Percentiles rank a stretch among this genome's conserved stretches.
Evolutionary conservation across 2,113 vertebrate genomes (phyloP).

Genomic region (Barnardius zonarius): DNA sequence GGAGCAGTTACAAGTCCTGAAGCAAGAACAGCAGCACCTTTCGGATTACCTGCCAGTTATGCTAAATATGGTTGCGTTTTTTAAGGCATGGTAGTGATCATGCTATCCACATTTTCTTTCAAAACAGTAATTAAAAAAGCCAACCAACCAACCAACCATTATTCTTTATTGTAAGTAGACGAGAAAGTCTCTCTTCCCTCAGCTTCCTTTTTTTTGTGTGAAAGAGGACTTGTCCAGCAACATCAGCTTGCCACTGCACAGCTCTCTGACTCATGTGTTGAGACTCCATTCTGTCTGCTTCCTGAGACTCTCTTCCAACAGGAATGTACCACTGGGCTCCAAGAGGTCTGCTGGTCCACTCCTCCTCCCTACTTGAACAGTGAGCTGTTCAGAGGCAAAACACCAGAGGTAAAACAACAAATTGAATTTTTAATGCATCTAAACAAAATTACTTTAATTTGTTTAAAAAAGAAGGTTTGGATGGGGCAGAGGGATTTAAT

Average conservation of each 20-base stretch:
- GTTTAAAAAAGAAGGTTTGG: not conserved
- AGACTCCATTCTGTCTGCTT: not conserved
- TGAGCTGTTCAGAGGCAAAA: not conserved
- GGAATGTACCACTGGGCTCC: not conserved
- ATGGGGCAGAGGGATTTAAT: not conserved
- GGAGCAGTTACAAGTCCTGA: not conserved
- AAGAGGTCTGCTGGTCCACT: not conserved
- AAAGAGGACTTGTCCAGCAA: not conserved
- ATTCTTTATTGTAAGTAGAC: not conserved
- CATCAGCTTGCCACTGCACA: not conserved
- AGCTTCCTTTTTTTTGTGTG: not conserved
- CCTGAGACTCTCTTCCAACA: not conserved
- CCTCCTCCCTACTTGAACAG: not conserved
- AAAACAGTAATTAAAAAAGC: not conserved
- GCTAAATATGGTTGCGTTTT: not conserved
- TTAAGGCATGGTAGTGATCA: not conserved
- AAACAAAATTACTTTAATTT: not conserved
- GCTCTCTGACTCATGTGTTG: not conserved
- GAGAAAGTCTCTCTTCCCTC: not conserved
- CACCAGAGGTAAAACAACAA: not conserved
- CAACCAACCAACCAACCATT: not conserved
- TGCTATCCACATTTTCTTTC: not conserved
- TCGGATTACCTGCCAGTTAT: not conserved
- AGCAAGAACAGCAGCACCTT: not conserved
- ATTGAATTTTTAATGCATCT: not conserved